Conservation (phyloP, 2,113 vertebrate species). For the Leucopsar rothschildi region DNA sequence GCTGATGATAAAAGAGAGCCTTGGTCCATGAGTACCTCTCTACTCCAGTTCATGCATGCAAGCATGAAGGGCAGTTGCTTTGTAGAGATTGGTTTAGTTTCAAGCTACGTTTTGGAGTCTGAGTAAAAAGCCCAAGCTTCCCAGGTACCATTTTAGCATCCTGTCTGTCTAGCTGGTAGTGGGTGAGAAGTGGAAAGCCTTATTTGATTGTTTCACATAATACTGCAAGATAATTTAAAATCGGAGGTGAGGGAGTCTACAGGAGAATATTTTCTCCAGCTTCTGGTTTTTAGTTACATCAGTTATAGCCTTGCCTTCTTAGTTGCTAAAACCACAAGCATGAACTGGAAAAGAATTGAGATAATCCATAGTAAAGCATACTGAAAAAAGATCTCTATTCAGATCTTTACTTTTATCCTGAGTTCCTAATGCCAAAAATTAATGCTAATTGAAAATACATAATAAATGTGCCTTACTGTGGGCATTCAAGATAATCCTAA, state of each 20-base stretch:
- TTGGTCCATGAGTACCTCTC: not conserved
- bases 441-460: slow-evolving; percentile 81
- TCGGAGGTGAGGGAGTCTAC: slow-evolving; percentile 23
- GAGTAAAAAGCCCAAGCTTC: not conserved
- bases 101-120: not conserved
- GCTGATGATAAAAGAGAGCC: not conserved
- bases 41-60: rapidly evolving
- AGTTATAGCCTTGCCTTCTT: slow-evolving; percentile 56
- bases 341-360: slow-evolving; percentile 81
- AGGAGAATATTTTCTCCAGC: slow-evolving; percentile 48
- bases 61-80: not conserved
- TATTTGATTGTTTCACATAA: slow-evolving; percentile 45
- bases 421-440: slow-evolving; percentile 81
- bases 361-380: slow-evolving; percentile 83
- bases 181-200: not conserved
- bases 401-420: slow-evolving; percentile 84
- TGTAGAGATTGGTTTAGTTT: not conserved
- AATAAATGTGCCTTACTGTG: slow-evolving; percentile 80
- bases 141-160: not conserved
- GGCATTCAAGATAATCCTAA: slow-evolving; percentile 79
- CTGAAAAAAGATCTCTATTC: slow-evolving; percentile 86
- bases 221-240: slow-evolving; percentile 46
- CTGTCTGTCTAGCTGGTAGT: not conserved
- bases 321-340: slow-evolving; percentile 73
- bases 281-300: slow-evolving; percentile 72